Percentiles rank a stretch among this genome's conserved stretches.
These are phyloP conservation scores for Epinotia demarniana DNA, from an alignment of 2,888 invertebrate species.

Conservation along the genomic window DNA sequence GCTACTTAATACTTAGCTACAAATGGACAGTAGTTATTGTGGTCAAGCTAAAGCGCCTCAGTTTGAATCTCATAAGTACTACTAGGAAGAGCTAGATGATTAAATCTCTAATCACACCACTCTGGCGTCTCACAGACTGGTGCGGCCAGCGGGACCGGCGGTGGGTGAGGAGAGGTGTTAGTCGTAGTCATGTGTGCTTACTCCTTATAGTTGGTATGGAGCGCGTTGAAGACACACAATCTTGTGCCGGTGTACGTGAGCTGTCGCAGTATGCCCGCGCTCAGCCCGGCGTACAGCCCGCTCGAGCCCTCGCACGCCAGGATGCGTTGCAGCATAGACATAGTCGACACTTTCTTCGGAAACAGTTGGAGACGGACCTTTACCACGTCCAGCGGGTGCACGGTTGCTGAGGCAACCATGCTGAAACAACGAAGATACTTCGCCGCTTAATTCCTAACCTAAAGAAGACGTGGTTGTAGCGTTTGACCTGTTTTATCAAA, in stretches of 20 bases:
- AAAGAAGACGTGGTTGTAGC: no score
- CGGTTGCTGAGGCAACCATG: conserved; percentile 95
- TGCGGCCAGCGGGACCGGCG: no score
- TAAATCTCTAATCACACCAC: no score
- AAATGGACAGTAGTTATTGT: no score
- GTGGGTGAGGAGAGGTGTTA: no score
- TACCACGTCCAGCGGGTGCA: conserved; percentile 97
- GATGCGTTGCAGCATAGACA: conserved; percentile 87
- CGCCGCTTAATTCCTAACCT: no score
- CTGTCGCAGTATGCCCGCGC: conserved; percentile 95
- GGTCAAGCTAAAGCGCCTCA: no score
- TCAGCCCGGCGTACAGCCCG: conserved; percentile 94
- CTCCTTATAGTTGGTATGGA: conserved; percentile 89
- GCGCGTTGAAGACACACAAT: conserved; percentile 93
- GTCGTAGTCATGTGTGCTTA: conserved; percentile 54
- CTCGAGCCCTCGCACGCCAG: conserved; percentile 91
- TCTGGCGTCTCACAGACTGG: no score
- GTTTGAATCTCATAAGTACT: no score
- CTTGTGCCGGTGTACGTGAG: conserved; percentile 98
- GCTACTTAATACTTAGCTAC: no score
- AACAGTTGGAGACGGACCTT: conserved; percentile 98
- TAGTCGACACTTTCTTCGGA: conserved; percentile 89
- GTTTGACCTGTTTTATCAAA: no score
- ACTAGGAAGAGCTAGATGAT: no score
- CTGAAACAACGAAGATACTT: conserved; percentile 74